Percentiles rank a stretch among this genome's conserved stretches.
These are phyloP conservation scores for Musca vetustissima DNA, from an alignment of 1,140 invertebrate genomes.

Conservation along the genomic window DNA sequence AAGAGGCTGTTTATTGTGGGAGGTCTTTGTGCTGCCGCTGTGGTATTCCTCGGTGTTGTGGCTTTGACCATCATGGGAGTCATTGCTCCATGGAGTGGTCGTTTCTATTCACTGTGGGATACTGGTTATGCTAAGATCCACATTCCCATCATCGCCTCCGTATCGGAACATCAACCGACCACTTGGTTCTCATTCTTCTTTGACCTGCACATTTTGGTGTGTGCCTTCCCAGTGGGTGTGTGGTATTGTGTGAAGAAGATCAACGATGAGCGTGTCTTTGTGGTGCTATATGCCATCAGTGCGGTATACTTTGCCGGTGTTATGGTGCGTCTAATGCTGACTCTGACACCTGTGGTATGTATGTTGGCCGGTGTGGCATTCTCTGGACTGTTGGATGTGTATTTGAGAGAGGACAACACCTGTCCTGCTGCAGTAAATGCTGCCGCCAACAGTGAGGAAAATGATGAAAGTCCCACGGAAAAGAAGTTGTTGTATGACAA, in stretches of 20 bases:
- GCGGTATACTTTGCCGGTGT: conserved; percentile 99
- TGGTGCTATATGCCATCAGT: conserved; percentile 95
- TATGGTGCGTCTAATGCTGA: conserved; percentile 99
- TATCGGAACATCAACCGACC: conserved; percentile 99
- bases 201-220: conserved; percentile 96
- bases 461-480: conserved; percentile 60
- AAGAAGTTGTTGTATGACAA: conserved; percentile 66
- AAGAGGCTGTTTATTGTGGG: conserved; percentile 85
- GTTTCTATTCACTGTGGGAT: conserved; percentile 99
- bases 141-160: conserved; percentile 99
- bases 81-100: conserved; percentile 98
- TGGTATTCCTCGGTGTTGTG: conserved; percentile 86
- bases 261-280: conserved; percentile 98
- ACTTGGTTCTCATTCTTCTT: conserved; percentile 99
- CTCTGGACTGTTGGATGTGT: conserved; percentile 86
- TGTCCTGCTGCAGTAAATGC: conserved; percentile 36
- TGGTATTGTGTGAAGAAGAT: conserved; percentile 99
- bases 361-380: conserved; percentile 95
- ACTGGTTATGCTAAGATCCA: conserved; percentile 99
- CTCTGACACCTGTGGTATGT: conserved; percentile 96
- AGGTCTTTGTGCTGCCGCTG: conserved; percentile 71
- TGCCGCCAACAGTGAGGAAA: conserved; percentile 59
- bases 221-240: conserved; percentile 95
- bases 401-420: conserved; percentile 76
- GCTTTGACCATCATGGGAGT: conserved; percentile 87